These are phyloP conservation scores for Belgica antarctica DNA, from an alignment of 2,888 invertebrate genomes.

Conservation along the genomic window DNA sequence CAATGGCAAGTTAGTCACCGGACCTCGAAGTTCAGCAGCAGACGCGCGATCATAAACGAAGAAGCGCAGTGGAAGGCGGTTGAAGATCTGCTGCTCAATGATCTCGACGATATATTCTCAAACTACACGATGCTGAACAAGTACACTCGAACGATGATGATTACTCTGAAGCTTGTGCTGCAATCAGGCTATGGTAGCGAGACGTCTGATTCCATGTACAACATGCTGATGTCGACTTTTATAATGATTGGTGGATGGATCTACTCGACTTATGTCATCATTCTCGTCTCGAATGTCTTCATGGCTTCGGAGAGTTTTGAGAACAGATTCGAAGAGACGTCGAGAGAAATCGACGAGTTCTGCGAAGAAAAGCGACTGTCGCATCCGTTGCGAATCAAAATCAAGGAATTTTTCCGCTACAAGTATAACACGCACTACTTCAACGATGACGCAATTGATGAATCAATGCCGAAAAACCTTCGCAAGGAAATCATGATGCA, in stretches of 20 bases:
- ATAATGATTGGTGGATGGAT: conserved; percentile 37
- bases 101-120: neutral
- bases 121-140: conserved; percentile 28
- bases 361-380: conserved; percentile 56
- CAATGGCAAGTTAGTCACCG: too few species aligned
- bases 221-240: conserved; percentile 30
- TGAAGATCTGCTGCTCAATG: conserved; percentile 11
- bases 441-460: conserved; percentile 56
- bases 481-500: conserved; percentile 58
- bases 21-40: too few species aligned
- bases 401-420: conserved; percentile 56
- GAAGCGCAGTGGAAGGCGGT: neutral
- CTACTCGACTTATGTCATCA: conserved; percentile 22
- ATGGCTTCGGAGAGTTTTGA: conserved; percentile 48
- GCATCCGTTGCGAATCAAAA: conserved; percentile 51
- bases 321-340: conserved; percentile 56
- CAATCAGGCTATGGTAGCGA: conserved; percentile 32
- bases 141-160: conserved; percentile 31
- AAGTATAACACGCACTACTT: conserved; percentile 57
- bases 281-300: neutral
- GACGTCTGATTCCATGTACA: conserved; percentile 21
- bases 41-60: too few species aligned
- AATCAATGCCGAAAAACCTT: conserved; percentile 53
- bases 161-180: conserved; percentile 14
- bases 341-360: conserved; percentile 55